Base-by-base conservation (phyloP, 2,888 invertebrate species). In the Caradrina kadenii region DNA sequence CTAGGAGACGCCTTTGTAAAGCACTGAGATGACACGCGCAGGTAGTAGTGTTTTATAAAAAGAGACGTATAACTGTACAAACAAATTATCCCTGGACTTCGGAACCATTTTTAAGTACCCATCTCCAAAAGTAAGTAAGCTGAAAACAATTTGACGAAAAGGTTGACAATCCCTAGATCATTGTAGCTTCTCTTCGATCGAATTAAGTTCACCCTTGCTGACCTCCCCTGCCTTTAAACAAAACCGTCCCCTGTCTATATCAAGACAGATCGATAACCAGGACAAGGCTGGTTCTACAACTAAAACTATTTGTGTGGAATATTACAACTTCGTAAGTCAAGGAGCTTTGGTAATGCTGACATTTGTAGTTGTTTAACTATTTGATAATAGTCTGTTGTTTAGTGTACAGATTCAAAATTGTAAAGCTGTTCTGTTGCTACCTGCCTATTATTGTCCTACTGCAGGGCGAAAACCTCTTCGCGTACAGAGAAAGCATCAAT, bases 261-360 rank as follows among this genome's bases (percentile, higher is more conserved):
- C 72, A 77, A 55, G 54, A 59, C 55, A 52, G 53, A 73, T 77
- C 78, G 55, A 76, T 77, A 77, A 59, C 15, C 52, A 63, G 78
- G 61, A 55, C 65, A 72, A 71, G 62, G 75, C 53, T 62, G 45
- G 39, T n/a, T 17, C 26, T 53, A 45, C 11, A 19, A 48, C n/a
- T 58, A n/a, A 39, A 76, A 76, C 72, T 66, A 77, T 59, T 76
- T 66, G 31, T 22, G 55, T 26, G 53, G 49, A 61, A 64, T 56
- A 53, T 53, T 50, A 70, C 31, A 54, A 75, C 19, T 59, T 22
- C 1, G n/a, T 13, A 49, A 70, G 31, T 13, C 15, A 31, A 3
- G 0, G 55, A 63, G 10, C 0, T 48, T 76, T 50, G 8, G 42
- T 26, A 19, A 17, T 22, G 6, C 2, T 7, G 63, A 35, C 26